Evolutionary conservation across 2,888 invertebrate genomes (phyloP), one percentile per base, ranked within the genome.

Genomic region (Pandemis corylana): DNA sequence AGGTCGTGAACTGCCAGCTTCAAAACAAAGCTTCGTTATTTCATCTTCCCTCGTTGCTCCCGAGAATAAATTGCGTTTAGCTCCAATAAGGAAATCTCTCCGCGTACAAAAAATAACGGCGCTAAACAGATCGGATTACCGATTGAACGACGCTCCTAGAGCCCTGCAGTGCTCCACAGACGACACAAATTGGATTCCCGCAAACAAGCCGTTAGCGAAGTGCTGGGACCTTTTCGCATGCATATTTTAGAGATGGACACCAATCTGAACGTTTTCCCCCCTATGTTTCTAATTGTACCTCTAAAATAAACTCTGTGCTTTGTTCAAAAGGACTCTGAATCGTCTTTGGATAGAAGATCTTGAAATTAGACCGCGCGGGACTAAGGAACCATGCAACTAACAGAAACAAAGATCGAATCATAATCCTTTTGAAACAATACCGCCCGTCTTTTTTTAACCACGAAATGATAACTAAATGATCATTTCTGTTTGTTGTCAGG

Each of bases 401-500:
- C 94, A 94, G 93, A 94, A 92, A 92, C 94, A 93, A 94, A 94
- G 94, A 91, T 94, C 91, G 94, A 94, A 89, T 94, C 94, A 94
- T 85, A 94, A 90, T 94, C 94, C 94, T 94, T 94, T 94, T 94
- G 94, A 94, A 92, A 90, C 91, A 87, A 82, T 77, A 78, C 77
- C 79, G 67, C 79, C 78, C 77, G 68, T 75, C 83, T 79, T 78
- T 79, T 77, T 77, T 80, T 81, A 81, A 79, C 81, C 84, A 85
- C 83, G 94, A 94, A 94, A 94, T 93, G 93, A 94, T 90, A 93
- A 86, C 87, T 87, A 84, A 91, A 90, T 93, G 93, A 91, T 94
- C 94, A 94, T 94, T 95, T 95, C 95, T 95, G 94, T 94, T 93
- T 95, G 95, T 95, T 94, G 95, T 95, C 95, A 95, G 95, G 95